Evolutionary conservation across 2,113 vertebrate genomes (phyloP), one percentile per base, ranked within the genome.

Genomic region (Callipepla californica): DNA sequence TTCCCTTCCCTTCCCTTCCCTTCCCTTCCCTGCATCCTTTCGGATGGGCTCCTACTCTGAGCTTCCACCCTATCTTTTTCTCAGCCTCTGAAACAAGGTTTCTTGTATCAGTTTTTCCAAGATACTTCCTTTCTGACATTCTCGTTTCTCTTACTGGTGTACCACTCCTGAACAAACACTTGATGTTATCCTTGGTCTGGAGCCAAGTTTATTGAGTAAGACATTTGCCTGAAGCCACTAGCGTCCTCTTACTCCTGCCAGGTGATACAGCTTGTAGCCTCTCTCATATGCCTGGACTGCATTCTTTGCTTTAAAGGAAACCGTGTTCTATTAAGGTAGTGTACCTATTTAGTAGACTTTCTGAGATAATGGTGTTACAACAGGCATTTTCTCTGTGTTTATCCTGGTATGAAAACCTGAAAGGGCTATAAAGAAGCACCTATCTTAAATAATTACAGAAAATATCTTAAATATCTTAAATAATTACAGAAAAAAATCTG

Each of bases 231-330:
- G 36, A 81, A 48, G 36, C 14, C 55, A 86, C 19, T 74, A 15
- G 34, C 86, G 61, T 88, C 55, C 42, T 45, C 40, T 78, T 93
- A 12, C 4, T 79, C 40, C 75, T 86, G 34, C n/a, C 23, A 73
- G 61, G 26, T 77, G 42, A 63, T 40, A 40, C 15, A 62, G 34
- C 18, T 59, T 69, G 57, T 51, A 59, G 34, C 20, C 53, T 89
- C 9, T 89, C 59, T 59, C 85, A 53, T 53, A 6, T 53, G 36
- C 58, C 36, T 58, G 82, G 58, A 61, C 36, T 57, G 34, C 69
- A 83, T 96, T 97, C 81, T 87, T 45, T 81, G 58, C 87, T 81
- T 95, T 95, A 91, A 93, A 88, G 88, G 67, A 53, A 93, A 34
- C 44, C 25, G 28, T 23, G 4, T 53, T 70, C 30, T 83, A 74